Evolutionary conservation across 2,888 invertebrate species (phyloP).

Genomic region (Himalopsyche anomala): DNA sequence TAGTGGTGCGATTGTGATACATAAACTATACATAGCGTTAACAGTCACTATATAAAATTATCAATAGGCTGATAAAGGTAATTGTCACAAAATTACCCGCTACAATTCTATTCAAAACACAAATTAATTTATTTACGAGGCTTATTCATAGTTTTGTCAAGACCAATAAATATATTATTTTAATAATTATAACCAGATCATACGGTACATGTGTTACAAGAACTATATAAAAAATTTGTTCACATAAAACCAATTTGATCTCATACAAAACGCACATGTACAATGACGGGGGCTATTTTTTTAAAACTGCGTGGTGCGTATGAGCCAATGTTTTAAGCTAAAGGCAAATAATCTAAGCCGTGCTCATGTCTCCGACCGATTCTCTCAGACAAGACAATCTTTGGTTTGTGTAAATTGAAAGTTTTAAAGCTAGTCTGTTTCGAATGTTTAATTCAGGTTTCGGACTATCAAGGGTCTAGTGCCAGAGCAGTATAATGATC

Average conservation of each 20-base stretch:
- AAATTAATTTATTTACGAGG: slow-evolving; percentile 43
- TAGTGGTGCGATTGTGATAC: background rate
- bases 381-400: background rate
- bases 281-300: background rate
- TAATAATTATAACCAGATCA: slow-evolving; percentile 51
- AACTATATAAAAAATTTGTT: slow-evolving; percentile 49
- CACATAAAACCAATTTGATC: slow-evolving; percentile 44
- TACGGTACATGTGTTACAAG: slow-evolving; percentile 28
- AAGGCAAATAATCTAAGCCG: slow-evolving; percentile 11
- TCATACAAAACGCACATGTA: slow-evolving; percentile 18
- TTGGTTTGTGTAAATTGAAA: background rate
- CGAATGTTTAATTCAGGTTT: background rate
- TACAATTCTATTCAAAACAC: slow-evolving; percentile 39
- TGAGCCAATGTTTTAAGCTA: background rate
- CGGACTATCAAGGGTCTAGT: too few species aligned
- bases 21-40: background rate
- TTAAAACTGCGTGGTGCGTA: background rate
- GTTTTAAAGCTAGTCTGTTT: background rate
- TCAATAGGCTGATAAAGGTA: slow-evolving; percentile 46
- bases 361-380: background rate
- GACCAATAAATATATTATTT: slow-evolving; percentile 46
- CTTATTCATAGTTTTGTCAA: slow-evolving; percentile 1
- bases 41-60: slow-evolving; percentile 11
- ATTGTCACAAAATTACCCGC: slow-evolving; percentile 47
- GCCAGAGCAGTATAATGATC: too few species aligned